Evolutionary conservation across 2,888 invertebrate species (phyloP).

Genomic region (Hydrotaea cyrtoneurina): DNA sequence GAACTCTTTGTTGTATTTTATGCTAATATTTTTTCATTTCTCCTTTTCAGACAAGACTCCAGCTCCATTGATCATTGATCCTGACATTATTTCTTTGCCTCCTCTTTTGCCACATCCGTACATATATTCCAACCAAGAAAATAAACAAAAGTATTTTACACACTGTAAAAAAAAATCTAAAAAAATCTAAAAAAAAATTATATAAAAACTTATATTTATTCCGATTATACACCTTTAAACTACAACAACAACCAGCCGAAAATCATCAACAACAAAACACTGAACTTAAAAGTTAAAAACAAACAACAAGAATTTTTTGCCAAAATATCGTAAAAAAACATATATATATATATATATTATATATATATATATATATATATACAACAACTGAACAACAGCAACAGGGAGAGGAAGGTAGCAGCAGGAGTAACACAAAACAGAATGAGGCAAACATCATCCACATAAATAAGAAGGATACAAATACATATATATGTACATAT

Average conservation of each 20-base stretch:
- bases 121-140: slow-evolving; percentile 15
- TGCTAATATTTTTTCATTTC: slow-evolving; percentile 48
- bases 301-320: slow-evolving; percentile 70
- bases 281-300: slow-evolving; percentile 59
- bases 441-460: slow-evolving; percentile 23
- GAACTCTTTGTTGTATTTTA: slow-evolving; percentile 55
- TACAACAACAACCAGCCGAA: slow-evolving; percentile 48
- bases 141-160: slow-evolving; percentile 61
- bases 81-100: slow-evolving; percentile 53
- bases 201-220: slow-evolving; percentile 70
- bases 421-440: neutral
- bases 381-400: slow-evolving; percentile 47
- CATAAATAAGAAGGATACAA: slow-evolving; percentile 67
- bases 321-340: slow-evolving; percentile 74
- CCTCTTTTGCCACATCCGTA: too few relatives aligned
- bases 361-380: slow-evolving; percentile 68
- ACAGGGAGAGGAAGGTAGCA: neutral
- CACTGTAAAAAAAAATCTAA: slow-evolving; percentile 65
- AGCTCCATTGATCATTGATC: slow-evolving; percentile 69
- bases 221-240: slow-evolving; percentile 68
- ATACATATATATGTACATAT: neutral
- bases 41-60: slow-evolving; percentile 71
- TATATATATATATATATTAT: slow-evolving; percentile 67
- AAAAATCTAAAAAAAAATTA: slow-evolving; percentile 61
- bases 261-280: slow-evolving; percentile 44